Conservation (phyloP, 2,113 vertebrate genomes). For the Microtus richardsoni region DNA sequence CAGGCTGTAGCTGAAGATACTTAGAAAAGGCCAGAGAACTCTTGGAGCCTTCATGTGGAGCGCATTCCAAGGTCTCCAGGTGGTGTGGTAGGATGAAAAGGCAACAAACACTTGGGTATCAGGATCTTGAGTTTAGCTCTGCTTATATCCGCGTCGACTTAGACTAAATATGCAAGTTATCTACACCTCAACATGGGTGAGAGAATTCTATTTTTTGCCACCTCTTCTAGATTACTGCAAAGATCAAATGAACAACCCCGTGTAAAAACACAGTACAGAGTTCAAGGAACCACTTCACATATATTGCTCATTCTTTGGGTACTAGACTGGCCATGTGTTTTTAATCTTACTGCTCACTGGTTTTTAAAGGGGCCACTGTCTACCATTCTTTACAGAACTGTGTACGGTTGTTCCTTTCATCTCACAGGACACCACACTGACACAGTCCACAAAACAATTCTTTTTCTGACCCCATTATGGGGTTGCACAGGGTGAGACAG, state of each 20-base stretch:
- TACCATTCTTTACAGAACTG: neutral
- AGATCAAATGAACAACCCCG: neutral
- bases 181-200: fast-evolving
- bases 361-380: neutral
- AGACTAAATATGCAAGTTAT: too few relatives aligned
- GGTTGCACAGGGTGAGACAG: neutral
- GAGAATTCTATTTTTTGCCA: neutral
- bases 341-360: neutral
- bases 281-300: fast-evolving
- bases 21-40: neutral
- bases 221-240: neutral
- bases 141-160: neutral
- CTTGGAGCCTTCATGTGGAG: neutral
- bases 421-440: neutral
- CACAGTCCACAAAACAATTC: neutral
- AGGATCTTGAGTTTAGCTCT: neutral
- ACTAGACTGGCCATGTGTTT: neutral
- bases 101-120: fast-evolving
- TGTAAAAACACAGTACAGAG: neutral
- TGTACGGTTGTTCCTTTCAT: neutral
- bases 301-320: neutral
- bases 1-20: neutral
- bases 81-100: fast-evolving
- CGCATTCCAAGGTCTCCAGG: fast-evolving
- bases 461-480: neutral